Percentiles rank a stretch among this genome's conserved stretches.
Conservation (phyloP, 2,113 vertebrate genomes). For the Coptodon rendalli region DNA sequence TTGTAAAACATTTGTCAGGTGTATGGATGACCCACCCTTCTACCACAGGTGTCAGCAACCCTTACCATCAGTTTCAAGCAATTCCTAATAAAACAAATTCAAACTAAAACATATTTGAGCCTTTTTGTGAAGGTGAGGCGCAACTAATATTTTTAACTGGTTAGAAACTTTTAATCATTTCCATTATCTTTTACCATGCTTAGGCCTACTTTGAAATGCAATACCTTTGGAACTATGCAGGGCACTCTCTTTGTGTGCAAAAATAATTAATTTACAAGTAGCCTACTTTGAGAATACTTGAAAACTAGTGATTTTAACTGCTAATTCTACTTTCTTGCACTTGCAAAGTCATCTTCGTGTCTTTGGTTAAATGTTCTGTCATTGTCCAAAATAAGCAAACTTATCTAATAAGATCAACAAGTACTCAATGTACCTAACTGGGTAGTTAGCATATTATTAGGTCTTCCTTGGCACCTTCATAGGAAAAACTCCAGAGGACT, state of each 20-base stretch:
- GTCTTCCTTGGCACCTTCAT: background rate
- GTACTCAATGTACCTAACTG: background rate
- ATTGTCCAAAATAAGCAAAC: background rate
- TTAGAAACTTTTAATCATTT: background rate
- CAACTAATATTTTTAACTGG: background rate
- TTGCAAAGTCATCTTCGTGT: background rate
- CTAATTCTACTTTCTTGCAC: background rate
- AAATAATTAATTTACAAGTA: background rate
- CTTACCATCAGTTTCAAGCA: background rate
- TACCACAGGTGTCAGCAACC: background rate
- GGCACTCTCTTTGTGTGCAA: background rate
- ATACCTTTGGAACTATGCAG: background rate
- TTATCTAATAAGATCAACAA: background rate
- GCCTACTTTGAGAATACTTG: background rate
- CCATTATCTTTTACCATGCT: background rate
- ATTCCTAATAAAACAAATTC: background rate
- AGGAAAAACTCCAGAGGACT: background rate
- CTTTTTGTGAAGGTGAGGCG: background rate
- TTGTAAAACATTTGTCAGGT: background rate
- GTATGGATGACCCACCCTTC: background rate
- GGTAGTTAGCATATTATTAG: background rate
- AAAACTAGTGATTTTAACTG: background rate
- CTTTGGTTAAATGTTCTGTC: background rate
- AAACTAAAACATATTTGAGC: background rate
- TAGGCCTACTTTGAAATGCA: background rate